These are phyloP conservation scores for Otolemur crassicaudatus DNA, from an alignment of 2,797 vertebrate genomes.

Conservation along the genomic window DNA sequence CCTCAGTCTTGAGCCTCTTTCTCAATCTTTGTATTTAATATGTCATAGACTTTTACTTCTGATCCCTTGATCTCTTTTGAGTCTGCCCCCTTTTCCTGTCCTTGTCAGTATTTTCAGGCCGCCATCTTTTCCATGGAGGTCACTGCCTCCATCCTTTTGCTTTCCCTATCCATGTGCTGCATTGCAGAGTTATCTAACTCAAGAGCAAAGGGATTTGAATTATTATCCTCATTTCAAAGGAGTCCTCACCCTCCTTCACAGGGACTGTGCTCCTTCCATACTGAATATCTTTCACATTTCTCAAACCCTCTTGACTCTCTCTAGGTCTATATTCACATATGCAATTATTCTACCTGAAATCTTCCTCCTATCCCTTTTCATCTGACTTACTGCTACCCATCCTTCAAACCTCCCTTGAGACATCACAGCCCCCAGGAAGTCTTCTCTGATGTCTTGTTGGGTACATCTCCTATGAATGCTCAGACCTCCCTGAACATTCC, in stretches of 20 bases:
- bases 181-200: background rate
- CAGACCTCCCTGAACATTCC: background rate
- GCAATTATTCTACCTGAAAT: background rate
- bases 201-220: background rate
- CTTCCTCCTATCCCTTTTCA: background rate
- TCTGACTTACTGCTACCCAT: background rate
- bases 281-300: background rate
- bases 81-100: background rate
- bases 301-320: background rate
- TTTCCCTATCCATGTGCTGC: no score
- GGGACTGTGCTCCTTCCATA: background rate
- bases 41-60: background rate
- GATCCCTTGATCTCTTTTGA: background rate
- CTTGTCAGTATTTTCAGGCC: background rate
- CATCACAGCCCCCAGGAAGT: background rate
- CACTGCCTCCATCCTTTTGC: background rate
- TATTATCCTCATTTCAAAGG: background rate
- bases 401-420: background rate
- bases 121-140: background rate
- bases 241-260: background rate
- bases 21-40: background rate
- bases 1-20: background rate
- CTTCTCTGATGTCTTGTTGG: background rate
- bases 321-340: background rate
- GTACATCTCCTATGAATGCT: background rate